These are phyloP conservation scores for Philereme vetulata DNA, from an alignment of 2,888 invertebrate genomes.

Conservation along the genomic window DNA sequence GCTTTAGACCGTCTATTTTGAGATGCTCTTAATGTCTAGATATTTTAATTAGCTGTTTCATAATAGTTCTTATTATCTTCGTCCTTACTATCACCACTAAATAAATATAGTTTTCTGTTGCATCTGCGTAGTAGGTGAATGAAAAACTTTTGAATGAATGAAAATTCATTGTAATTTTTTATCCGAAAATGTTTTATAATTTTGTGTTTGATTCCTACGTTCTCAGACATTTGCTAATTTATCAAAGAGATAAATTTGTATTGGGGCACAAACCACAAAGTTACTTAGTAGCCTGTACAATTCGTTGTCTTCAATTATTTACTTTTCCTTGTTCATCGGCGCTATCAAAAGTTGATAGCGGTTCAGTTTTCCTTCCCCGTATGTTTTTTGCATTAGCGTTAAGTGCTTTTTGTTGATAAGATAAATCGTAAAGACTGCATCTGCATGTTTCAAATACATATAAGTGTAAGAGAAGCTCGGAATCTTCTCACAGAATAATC, in stretches of 20 bases:
- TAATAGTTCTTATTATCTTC: neutral
- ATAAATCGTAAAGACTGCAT: slow-evolving; percentile 17
- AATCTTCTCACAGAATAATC: neutral
- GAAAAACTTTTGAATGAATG: no score
- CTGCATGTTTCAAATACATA: slow-evolving; percentile 14
- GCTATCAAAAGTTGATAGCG: slow-evolving; percentile 7
- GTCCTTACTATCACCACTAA: neutral
- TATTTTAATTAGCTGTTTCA: neutral
- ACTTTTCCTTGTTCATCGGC: neutral
- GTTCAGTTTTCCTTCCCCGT: slow-evolving; percentile 11
- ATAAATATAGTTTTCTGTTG: no score
- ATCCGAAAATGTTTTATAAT: no score
- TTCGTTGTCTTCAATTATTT: neutral
- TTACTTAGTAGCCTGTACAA: neutral
- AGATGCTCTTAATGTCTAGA: slow-evolving; percentile 16
- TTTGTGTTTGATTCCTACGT: no score
- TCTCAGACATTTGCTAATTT: no score
- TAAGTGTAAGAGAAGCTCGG: neutral
- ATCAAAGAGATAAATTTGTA: no score
- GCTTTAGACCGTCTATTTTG: slow-evolving; percentile 30
- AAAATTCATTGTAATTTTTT: no score
- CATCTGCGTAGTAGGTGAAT: no score
- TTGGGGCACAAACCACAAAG: no score
- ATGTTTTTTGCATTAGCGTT: slow-evolving; percentile 24
- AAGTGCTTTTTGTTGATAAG: slow-evolving; percentile 26